phyloP scores from a whole-genome alignment of 2,797 vertebrate genomes.

The Smutsia temminckii region DNA sequence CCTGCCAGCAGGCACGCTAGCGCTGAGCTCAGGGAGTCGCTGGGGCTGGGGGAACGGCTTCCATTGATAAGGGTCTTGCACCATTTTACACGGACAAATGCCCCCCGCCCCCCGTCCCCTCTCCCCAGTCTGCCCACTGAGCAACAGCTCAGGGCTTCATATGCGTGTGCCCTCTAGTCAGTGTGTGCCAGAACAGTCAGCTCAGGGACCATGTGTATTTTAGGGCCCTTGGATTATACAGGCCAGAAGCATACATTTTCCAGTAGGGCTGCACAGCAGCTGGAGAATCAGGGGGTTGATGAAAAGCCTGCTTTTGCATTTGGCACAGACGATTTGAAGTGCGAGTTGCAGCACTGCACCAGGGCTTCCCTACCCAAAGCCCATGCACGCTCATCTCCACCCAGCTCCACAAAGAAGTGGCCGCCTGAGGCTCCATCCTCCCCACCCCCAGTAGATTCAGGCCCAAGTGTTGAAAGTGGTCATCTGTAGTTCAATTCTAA shows the following conservation, averaged over 20 bases:
- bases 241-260: neutral
- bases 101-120: neutral
- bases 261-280: neutral
- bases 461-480: neutral
- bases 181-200: neutral
- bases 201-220: neutral
- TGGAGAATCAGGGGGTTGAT: neutral
- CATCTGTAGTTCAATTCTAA: neutral
- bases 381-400: neutral
- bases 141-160: rapidly evolving
- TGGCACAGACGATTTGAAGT: neutral
- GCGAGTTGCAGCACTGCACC: neutral
- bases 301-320: neutral
- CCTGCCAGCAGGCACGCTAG: no score
- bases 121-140: no score
- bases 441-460: no score
- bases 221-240: neutral
- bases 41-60: neutral
- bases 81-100: rapidly evolving
- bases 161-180: rapidly evolving
- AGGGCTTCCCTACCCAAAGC: rapidly evolving
- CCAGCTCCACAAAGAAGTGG: neutral
- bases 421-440: neutral
- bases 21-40: neutral
- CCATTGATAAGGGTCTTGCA: neutral